A percentile compares a stretch with the other conserved stretches of the same genome.
Evolutionary conservation across 2,113 vertebrate genomes (phyloP).

Genomic region (Aldabrachelys gigantea): DNA sequence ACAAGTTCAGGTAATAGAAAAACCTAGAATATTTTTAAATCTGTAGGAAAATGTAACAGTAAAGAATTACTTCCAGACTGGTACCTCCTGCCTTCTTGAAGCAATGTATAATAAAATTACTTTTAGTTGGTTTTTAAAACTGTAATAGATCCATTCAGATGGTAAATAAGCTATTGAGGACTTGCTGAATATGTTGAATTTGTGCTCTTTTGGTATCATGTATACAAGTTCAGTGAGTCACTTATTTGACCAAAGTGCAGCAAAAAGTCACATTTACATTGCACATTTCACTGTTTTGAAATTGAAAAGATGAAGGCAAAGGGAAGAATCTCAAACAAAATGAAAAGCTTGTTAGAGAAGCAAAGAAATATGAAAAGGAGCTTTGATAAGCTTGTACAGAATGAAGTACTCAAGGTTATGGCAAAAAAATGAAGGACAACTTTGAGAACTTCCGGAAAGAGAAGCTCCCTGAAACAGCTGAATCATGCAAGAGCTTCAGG

Average conservation of each 20-base stretch:
- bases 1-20: neutral
- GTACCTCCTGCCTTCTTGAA: neutral
- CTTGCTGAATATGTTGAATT: neutral
- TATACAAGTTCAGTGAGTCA: neutral
- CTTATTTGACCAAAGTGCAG: neutral
- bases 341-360: too few species aligned
- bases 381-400: too few species aligned
- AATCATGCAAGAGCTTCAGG: too few species aligned
- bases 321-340: too few species aligned
- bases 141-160: neutral
- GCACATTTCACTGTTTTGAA: neutral
- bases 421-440: too few species aligned
- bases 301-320: too few species aligned
- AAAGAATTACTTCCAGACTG: constrained; percentile 38
- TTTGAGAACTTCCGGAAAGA: too few species aligned
- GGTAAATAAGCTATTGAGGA: neutral
- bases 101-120: neutral
- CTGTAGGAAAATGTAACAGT: neutral
- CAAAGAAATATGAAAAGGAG: too few species aligned
- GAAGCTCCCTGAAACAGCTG: too few species aligned
- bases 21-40: constrained; percentile 39
- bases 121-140: neutral
- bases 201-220: neutral
- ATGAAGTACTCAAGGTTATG: too few species aligned
- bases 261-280: neutral